phyloP scores from a whole-genome alignment of 1,140 invertebrate species.

The Dufourea novaeangliae region DNA sequence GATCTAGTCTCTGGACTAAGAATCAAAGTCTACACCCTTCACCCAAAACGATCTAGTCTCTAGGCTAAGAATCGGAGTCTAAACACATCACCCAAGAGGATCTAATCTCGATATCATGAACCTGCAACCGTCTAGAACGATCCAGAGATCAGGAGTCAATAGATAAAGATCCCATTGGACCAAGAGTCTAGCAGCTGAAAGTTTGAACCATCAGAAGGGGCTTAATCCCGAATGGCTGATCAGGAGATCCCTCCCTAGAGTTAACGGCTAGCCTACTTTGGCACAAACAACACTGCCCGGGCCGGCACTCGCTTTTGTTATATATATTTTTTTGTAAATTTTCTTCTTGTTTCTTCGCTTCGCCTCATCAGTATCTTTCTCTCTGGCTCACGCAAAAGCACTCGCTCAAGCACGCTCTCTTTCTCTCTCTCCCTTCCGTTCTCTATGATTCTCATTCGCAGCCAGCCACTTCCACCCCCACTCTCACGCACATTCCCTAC shows the following conservation, averaged over 20 bases:
- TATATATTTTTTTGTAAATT: constrained; percentile 48
- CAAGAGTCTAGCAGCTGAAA: neutral
- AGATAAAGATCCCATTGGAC: neutral
- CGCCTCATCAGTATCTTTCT: constrained; percentile 38
- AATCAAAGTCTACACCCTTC: too few relatives aligned
- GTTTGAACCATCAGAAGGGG: constrained; percentile 32
- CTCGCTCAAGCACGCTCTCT: constrained; percentile 46
- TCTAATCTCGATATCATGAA: neutral
- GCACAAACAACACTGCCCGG: constrained; percentile 76
- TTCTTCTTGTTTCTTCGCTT: constrained; percentile 21
- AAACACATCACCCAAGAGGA: too few relatives aligned
- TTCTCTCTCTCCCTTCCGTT: constrained; percentile 37
- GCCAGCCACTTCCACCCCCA: constrained; percentile 48
- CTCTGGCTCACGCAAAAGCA: constrained; percentile 49
- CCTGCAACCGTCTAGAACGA: neutral
- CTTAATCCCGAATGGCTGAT: constrained; percentile 19
- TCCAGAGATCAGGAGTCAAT: neutral
- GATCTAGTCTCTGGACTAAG: too few relatives aligned
- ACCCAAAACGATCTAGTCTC: too few relatives aligned
- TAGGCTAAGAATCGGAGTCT: too few relatives aligned
- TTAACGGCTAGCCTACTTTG: constrained; percentile 76
- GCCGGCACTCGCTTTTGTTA: constrained; percentile 79
- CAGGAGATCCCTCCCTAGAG: constrained; percentile 51
- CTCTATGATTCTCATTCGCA: constrained; percentile 22
- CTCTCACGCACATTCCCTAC: constrained; percentile 37